Base-by-base conservation (phyloP, 2,113 vertebrate species). In the Illadopsis cleaveri region DNA sequence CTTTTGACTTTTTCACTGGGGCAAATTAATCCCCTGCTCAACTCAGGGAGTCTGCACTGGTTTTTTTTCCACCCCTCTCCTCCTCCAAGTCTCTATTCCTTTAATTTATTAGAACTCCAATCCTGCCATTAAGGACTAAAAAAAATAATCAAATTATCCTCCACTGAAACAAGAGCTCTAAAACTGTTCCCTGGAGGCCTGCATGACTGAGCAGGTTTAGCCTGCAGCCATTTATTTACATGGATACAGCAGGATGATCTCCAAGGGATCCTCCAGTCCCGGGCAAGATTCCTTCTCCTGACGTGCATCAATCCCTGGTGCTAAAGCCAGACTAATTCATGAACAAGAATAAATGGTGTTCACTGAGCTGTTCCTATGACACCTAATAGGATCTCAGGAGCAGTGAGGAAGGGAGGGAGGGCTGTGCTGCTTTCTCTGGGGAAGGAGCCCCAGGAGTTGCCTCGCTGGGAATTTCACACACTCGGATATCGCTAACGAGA, bases 81-180 rank as follows among this genome's bases (percentile, higher is more conserved):
- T 48, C 65, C 89, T 81, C 31, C 58, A 61, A 47, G 17, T 72
- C 25, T 85, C 60, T 31, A 31, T 40, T 82, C 21, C 54, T 89
- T 82, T 68, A 54, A 82, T 92, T 72, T 69, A 69, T 96, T 90
- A 72, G 17, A 85, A 80, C 75, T 37, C 92, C 61, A 57, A 83
- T 91, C 61, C 51, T 91, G 21, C 37, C 85, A 77, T 82, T 91
- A 94, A 94, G 53, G 23, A 90, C 53, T 81, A 23, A 73, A 83
- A 91, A 90, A 89, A 82, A 28, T 0, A 86, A 86, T 90, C 47
- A 95, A 84, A 97, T 95, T 95, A 92, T 86, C 87, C 86, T 93
- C 51, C 79, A 30, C 54, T 90, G 94, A 96, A 94, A 90, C 56
- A 92, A 94, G 60, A 97, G 58, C 94, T 93, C 94, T 94, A 60